Evolutionary conservation across 2,888 invertebrate species (phyloP), one percentile per base, ranked within the genome.

Genomic region (Auanema freiburgensis): DNA sequence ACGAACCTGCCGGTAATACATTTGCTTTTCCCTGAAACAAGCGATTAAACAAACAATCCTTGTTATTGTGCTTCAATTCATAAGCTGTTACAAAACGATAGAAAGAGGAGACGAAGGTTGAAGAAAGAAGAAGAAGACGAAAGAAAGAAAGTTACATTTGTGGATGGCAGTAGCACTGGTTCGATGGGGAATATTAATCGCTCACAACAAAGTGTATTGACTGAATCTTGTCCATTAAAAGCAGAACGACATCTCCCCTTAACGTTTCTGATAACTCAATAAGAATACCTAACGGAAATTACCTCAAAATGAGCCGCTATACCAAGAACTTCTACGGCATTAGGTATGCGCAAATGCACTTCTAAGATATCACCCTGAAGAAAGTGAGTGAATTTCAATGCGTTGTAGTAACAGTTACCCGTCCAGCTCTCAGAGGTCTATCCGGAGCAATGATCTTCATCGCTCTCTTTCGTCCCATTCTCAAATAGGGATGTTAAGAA

Each of bases 211-310:
- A 72, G 25, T 10, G 64, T 66, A 57, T 72, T 67, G 21, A 64
- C 56, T 10, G 72, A 69, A 42, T 72, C 72, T 50, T 69, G 69
- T 21, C 69, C 67, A 18, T 61, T 62, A 25, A 72, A 72, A 16
- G 65, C 61, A 23, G 72, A 61, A 16, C 72, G 60, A 52, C 72
- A 72, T n/a, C 69, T 49, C 41, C 72, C 72, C 71, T 71, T 44
- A 49, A 65, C 25, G 23, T 18, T 25, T 24, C 10, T 18, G 25
- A 16, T 24, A 23, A 10, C 33, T 8, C 33, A 33, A 33, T 46
- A 46, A 46, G 46, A 46, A 11, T 46, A 8, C 11, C 8, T 5
- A 46, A 18, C 11, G 18, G 24, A 24, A 18, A n/a, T 18, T 21
- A 67, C 70, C 67, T 71, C 71, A 53, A 71, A 68, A 63, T 68